Conservation (phyloP, 2,113 vertebrate genomes). For the Turdus rufiventris region DNA sequence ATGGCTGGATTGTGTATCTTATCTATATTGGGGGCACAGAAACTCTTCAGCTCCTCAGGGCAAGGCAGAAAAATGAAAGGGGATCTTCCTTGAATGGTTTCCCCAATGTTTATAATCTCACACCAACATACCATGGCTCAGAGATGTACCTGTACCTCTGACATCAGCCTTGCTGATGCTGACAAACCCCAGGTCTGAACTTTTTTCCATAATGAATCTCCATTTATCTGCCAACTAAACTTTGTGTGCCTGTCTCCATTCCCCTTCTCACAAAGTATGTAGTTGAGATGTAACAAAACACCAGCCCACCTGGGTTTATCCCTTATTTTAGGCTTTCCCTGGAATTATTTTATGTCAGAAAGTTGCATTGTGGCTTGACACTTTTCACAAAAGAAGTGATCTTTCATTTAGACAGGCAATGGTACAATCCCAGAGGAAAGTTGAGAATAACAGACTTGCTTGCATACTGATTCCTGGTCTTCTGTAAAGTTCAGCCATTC, state of each 20-base stretch:
- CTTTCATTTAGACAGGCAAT: conserved; percentile 26
- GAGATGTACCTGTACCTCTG: not conserved
- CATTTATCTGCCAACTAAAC: not conserved
- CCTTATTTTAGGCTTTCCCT: not conserved
- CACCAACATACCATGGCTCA: not conserved
- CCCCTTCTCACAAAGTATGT: not conserved
- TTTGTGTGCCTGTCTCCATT: not conserved
- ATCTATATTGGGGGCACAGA: not conserved
- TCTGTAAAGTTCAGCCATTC: conserved; percentile 56
- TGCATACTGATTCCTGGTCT: not conserved
- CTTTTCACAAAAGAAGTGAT: conserved; percentile 24
- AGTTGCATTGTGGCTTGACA: not conserved
- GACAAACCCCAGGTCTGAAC: not conserved
- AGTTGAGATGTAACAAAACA: not conserved
- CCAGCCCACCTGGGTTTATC: not conserved
- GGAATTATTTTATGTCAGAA: not conserved
- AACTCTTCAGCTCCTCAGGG: not conserved
- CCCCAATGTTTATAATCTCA: not conserved
- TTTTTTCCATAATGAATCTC: not conserved
- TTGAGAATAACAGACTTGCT: conserved; percentile 2
- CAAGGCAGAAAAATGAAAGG: not conserved
- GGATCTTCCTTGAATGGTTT: not conserved
- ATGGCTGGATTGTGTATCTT: not conserved
- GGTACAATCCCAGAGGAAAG: conserved; percentile 11
- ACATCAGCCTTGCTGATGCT: not conserved